A percentile compares a stretch with the other conserved stretches of the same genome.
phyloP scores from a whole-genome alignment of 2,797 vertebrate species.

The Amniataba percoides region DNA sequence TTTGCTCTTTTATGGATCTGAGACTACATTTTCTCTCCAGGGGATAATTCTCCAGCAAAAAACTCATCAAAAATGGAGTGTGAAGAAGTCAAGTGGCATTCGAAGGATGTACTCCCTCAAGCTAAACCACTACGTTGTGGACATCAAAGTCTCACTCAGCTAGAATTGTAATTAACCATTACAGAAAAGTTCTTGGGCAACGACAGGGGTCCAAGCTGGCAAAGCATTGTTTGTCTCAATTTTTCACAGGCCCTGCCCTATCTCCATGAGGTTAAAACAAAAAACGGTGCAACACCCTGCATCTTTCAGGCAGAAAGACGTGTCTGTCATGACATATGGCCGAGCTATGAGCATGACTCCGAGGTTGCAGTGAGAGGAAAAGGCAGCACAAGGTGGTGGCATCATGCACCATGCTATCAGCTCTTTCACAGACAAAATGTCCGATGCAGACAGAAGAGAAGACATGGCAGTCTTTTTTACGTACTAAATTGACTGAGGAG shows the following conservation, averaged over 20 bases:
- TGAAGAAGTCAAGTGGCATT: slow-evolving; percentile 1
- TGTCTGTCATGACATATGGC: slow-evolving; percentile 46
- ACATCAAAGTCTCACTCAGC: slow-evolving; percentile 39
- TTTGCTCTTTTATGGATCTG: slow-evolving; percentile 3
- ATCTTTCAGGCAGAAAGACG: slow-evolving; percentile 61
- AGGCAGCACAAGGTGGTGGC: slow-evolving; percentile 45
- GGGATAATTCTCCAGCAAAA: slow-evolving; percentile 24
- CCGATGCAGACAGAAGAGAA: slow-evolving; percentile 10
- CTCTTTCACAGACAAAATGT: slow-evolving; percentile 23
- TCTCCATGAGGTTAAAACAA: slow-evolving; percentile 43
- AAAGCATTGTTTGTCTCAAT: slow-evolving; percentile 78
- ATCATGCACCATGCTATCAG: slow-evolving; percentile 74
- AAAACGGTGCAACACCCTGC: slow-evolving; percentile 20
- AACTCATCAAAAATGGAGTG: slow-evolving; percentile 19
- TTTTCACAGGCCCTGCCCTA: slow-evolving; percentile 56
- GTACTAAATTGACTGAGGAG: not conserved
- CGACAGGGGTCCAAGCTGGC: slow-evolving; percentile 15
- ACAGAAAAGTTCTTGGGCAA: slow-evolving; percentile 14
- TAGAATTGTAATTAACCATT: slow-evolving; percentile 16
- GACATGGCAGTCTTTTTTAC: slow-evolving; percentile 30
- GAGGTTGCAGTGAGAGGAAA: slow-evolving; percentile 39
- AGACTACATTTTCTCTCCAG: slow-evolving; percentile 23
- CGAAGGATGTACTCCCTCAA: slow-evolving; percentile 26
- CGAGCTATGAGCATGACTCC: slow-evolving; percentile 54
- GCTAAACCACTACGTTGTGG: slow-evolving; percentile 24